These are phyloP conservation scores for Eleginops maclovinus DNA, from an alignment of 2,113 vertebrate species.

Conservation along the genomic window DNA sequence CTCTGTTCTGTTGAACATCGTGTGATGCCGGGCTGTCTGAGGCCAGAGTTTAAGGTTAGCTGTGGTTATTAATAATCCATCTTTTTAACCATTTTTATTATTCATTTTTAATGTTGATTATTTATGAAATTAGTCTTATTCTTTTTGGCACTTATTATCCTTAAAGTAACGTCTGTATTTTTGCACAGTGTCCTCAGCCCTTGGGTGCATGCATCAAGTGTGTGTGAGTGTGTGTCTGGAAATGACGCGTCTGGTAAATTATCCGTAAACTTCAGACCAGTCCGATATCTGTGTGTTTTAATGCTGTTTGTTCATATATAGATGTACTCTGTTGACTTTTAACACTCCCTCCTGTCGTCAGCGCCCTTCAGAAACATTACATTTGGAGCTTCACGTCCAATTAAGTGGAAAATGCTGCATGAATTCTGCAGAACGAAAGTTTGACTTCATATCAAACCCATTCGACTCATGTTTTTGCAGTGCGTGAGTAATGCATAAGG, in stretches of 20 bases:
- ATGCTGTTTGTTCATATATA: not conserved
- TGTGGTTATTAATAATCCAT: constrained; percentile 46
- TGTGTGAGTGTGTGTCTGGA: constrained; percentile 34
- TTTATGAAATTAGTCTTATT: constrained; percentile 80
- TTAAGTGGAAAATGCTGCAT: no score
- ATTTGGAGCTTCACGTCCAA: not conserved
- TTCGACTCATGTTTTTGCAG: no score
- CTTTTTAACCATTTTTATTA: constrained; percentile 46
- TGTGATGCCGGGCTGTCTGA: not conserved
- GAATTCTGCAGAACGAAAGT: no score
- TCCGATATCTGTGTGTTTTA: constrained; percentile 41
- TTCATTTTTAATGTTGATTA: constrained; percentile 67
- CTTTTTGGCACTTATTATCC: constrained; percentile 72
- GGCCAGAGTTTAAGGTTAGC: constrained; percentile 27
- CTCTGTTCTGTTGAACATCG: constrained; percentile 24
- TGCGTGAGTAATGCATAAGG: no score
- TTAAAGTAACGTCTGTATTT: constrained; percentile 60
- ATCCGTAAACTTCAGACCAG: constrained; percentile 67
- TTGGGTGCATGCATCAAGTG: constrained; percentile 16
- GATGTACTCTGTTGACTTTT: not conserved
- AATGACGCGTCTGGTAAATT: constrained; percentile 70
- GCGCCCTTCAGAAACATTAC: not conserved
- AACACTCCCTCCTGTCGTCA: not conserved
- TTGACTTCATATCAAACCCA: no score
- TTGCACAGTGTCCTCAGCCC: constrained; percentile 77